Evolutionary conservation across 2,113 vertebrate species (phyloP), one percentile per base, ranked within the genome.

Genomic region (Melanostigma gelatinosum): DNA sequence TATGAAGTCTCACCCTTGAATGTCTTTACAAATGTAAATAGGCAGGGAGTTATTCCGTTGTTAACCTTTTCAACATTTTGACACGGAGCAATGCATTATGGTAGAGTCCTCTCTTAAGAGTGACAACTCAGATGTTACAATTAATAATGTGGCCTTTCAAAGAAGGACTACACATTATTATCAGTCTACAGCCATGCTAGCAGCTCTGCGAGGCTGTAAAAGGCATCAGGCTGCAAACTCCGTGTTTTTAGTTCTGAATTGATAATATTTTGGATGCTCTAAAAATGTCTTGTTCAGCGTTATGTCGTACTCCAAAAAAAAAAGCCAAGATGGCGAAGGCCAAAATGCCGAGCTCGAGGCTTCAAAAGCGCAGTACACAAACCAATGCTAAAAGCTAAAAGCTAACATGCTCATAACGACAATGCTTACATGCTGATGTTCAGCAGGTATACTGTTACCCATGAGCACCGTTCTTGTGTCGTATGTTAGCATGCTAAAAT

Each of bases 11-110:
- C 16, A 62, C 10, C n/a, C 44, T 13, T 79, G 50, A 75, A 44
- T 20, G 18, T 81, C 24, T 62, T 55, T 8, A 34, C 6, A 40
- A 40, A 50, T 60, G 54, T 74, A 44, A 63, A 54, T 27, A 34
- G 46, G 20, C 2, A 57, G 38, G 2, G n/a, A 65, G 13, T 27
- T 0, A 76, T 66, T 64, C 57, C 6, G 7, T 36, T 27, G 44
- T 52, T 55, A 46, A 72, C 58, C 58, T 63, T 71, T 55, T 71
- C 58, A 78, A 63, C 6, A 55, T 46, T 72, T 57, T 57, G 27
- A 65, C 71, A 79, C 5, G 1, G 36, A 46, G 22, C 58, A 72
- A 55, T 29, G 4, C 22, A 72, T 32, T 55, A 20, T 55, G 12
- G 46, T 34, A 15, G 8, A 54, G 5, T 50, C n/a, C 34, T 40